Base-by-base conservation (phyloP, 2,888 invertebrate species). In the Drosophila atroscutellata region DNA sequence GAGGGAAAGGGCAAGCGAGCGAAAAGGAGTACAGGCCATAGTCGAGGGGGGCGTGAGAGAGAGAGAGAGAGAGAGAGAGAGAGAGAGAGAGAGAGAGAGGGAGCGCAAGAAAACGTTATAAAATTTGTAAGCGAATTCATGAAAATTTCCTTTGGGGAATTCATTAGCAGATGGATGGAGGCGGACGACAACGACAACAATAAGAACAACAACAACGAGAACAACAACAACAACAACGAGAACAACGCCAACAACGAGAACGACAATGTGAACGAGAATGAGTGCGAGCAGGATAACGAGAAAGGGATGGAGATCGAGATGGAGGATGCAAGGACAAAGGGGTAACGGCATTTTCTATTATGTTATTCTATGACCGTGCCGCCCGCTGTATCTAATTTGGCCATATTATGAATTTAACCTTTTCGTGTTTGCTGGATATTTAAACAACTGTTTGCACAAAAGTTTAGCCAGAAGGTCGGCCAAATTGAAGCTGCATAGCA, bases 351-450 rank as follows among this genome's bases (percentile, higher is more conserved):
- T 77, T 51, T 86, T 83, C 86, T 76, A 85, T 86, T 86, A 85
- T 89, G 81, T 88, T 90, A 83, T 90, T 78, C 90, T 69, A 80
- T 81, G 69, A 66, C 69, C 80, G 80, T 79, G 58, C 45, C 62
- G 61, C 58, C 60, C 66, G 61, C 74, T 85, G 80, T 81, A 88
- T 89, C 89, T 86, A 89, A 90, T 88, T 86, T 90, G 83, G 77
- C 75, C 81, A 90, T 88, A 90, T 86, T 88, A 86, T 88, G 89
- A 90, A 88, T 89, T 90, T 90, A 90, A 90, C 87, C 87, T 90
- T 87, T 86, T 78, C 81, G 84, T 88, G 86, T 86, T 88, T 86
- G 86, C 80, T 88, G 89, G 86, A 87, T 89, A 87, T 90, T 87
- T 89, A 81, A 90, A 89, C 90, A 87, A 87, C 81, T 90, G 87